Evolutionary conservation across 2,113 vertebrate species (phyloP), one percentile per base, ranked within the genome.

Genomic region (Salvelinus sp.): DNA sequence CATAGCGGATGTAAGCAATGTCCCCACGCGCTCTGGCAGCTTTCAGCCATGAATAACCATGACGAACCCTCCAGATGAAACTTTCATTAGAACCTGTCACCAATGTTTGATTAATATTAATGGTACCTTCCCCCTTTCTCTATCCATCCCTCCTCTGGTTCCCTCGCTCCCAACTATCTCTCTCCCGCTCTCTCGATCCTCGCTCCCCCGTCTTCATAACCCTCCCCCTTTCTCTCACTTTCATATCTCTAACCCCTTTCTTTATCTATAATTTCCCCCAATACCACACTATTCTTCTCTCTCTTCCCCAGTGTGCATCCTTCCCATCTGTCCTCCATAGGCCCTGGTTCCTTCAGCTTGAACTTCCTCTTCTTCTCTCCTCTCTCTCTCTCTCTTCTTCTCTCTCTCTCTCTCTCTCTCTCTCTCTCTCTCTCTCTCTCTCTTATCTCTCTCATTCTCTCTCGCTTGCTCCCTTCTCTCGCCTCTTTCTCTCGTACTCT

Each of bases 51-150:
- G 54, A 57, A 57, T 57, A 57, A 75, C 82, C 84, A 82, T 81
- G 79, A 87, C 80, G 85, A 86, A 78, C 75, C 77, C 72, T 79
- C 79, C 82, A 79, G 82, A 80, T 80, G 81, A 85, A 87, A 79
- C 81, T 84, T 84, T 88, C 79, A 84, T 87, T 87, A 86, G 74
- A 74, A 85, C 72, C 76, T 88, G 86, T 86, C 85, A 87, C 38
- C 22, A 62, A 63, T 83, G 72, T 84, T 87, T 82, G 81, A 87
- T 85, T 84, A 89, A 83, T 86, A 88, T 88, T 88, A 88, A 90
- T 88, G 74, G 77, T 69, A 67, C 77, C 82, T 62, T 67, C 63
- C 66, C 73, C 57, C 54, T 71, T 83, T 82, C 68, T 57, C 79
- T 73, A 38, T 70, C n/a, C 47, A n/a, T 22, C 18, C n/a, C 20